A percentile compares a stretch with the other conserved stretches of the same genome.
Conservation (phyloP, 92 coral and sea anemone species). For the Ricordea florida region DNA sequence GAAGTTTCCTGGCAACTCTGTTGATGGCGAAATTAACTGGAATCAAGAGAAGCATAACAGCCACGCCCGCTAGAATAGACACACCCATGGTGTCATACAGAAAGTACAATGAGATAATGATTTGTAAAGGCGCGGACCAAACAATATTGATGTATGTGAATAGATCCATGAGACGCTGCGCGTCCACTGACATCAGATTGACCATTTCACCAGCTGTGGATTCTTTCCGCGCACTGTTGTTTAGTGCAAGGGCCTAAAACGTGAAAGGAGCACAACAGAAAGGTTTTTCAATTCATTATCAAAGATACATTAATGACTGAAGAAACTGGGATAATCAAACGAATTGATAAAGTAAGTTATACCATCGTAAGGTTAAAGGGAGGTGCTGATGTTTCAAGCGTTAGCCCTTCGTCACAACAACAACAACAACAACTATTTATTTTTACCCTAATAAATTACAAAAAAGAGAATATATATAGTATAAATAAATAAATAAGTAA, state of each 20-base stretch:
- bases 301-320: not conserved
- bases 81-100: conserved; percentile 80
- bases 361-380: too few relatives aligned
- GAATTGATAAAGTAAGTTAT: too few relatives aligned
- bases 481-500: too few relatives aligned
- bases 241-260: conserved; percentile 79
- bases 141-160: conserved; percentile 70
- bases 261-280: not conserved
- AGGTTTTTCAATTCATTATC: not conserved
- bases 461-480: too few relatives aligned
- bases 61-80: conserved; percentile 90
- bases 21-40: conserved; percentile 65
- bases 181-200: conserved; percentile 91
- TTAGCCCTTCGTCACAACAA: too few relatives aligned
- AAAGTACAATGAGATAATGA: conserved; percentile 68
- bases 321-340: too few relatives aligned
- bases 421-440: too few relatives aligned
- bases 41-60: conserved; percentile 79
- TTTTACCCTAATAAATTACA: too few relatives aligned
- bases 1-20: conserved; percentile 53
- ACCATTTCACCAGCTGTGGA: conserved; percentile 96
- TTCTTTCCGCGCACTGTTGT: conserved; percentile 64
- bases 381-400: too few relatives aligned
- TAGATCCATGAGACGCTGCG: conserved; percentile 93
- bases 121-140: conserved; percentile 93